Conservation (phyloP, 2,888 invertebrate genomes). For the Therioaphis trifolii region DNA sequence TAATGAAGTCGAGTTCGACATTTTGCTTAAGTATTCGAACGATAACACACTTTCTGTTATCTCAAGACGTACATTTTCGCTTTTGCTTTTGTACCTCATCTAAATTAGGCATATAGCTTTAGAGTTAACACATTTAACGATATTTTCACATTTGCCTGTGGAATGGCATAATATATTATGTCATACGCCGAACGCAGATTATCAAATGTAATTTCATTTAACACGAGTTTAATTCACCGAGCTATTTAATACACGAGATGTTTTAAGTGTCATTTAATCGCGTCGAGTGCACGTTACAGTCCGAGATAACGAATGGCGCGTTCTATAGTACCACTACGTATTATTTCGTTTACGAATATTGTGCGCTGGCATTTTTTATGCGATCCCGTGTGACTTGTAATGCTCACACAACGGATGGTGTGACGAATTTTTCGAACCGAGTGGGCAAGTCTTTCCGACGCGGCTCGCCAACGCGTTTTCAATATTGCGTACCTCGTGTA, state of each 20-base stretch:
- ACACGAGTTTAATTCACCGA: background rate
- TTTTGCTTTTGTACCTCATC: background rate
- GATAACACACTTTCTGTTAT: too few species aligned
- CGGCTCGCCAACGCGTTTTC: background rate
- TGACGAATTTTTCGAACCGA: too few species aligned
- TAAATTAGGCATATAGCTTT: background rate
- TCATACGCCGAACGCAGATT: too few species aligned
- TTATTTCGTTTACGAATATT: background rate
- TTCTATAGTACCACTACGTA: background rate
- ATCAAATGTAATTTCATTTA: background rate
- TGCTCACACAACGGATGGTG: background rate
- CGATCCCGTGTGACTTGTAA: background rate
- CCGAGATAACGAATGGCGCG: background rate
- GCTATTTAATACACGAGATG: background rate
- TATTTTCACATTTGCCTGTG: background rate
- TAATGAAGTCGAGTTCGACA: too few species aligned
- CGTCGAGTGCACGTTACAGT: background rate
- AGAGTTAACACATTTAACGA: background rate
- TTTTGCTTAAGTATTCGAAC: too few species aligned
- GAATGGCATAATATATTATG: too few species aligned
- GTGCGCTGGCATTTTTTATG: background rate
- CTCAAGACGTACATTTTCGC: too few species aligned
- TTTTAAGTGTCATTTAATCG: background rate
- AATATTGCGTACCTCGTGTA: constrained; percentile 22
- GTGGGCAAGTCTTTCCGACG: too few species aligned